A percentile compares a stretch with the other conserved stretches of the same genome.
These are phyloP conservation scores for Plusia festucae DNA, from an alignment of 2,888 invertebrate genomes.

Conservation along the genomic window DNA sequence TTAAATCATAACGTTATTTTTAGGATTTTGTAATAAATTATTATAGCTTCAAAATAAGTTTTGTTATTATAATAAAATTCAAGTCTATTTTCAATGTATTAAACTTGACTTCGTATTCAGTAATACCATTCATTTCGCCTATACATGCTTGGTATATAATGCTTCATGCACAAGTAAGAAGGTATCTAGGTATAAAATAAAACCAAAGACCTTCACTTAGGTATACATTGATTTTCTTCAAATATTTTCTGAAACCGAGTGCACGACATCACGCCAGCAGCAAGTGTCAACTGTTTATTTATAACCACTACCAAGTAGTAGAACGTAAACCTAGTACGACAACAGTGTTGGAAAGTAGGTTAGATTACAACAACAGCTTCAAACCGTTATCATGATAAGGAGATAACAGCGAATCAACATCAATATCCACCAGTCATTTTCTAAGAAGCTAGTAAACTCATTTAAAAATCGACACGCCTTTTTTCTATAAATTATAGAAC, in stretches of 20 bases:
- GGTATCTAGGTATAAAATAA: not conserved
- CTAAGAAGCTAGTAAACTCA: conserved; percentile 59
- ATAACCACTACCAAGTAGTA: conserved; percentile 64
- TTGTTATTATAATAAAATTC: too few relatives aligned
- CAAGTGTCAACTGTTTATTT: conserved; percentile 77
- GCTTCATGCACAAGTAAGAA: too few relatives aligned
- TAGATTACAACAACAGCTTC: conserved; percentile 70
- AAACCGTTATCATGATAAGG: conserved; percentile 79
- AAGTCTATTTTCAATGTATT: too few relatives aligned
- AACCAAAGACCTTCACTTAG: not conserved
- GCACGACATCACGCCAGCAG: conserved; percentile 60
- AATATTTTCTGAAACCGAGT: conserved; percentile 6
- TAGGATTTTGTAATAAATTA: conserved; percentile 1
- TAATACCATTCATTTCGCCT: too few relatives aligned
- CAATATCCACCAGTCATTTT: conserved; percentile 66
- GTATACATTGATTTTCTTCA: not conserved
- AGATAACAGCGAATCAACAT: conserved; percentile 70
- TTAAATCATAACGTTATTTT: conserved; percentile 5
- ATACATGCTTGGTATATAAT: too few relatives aligned
- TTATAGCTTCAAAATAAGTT: not conserved
- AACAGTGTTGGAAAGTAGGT: conserved; percentile 76
- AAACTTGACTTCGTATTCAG: too few relatives aligned
- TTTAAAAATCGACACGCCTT: conserved; percentile 56
- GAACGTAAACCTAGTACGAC: conserved; percentile 65
- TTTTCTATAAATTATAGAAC: conserved; percentile 61